Base-by-base conservation (phyloP, 2,113 vertebrate genomes). In the Erythrolamprus reginae region DNA sequence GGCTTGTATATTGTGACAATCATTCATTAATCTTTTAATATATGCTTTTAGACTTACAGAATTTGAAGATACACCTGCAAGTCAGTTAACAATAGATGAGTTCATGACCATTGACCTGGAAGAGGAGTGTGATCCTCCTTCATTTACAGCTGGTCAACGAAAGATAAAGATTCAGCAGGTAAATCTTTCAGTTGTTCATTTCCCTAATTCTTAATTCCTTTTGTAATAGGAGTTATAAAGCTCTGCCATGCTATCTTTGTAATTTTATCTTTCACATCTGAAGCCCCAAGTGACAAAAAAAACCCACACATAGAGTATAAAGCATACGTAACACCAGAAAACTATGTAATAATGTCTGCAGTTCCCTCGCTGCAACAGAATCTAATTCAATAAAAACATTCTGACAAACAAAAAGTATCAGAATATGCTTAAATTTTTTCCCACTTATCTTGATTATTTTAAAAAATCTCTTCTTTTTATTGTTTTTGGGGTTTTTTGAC, bases 31-130 rank as follows among this genome's bases (percentile, higher is more conserved):
- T 91, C 92, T 92, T 55, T 88, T 70, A 82, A 33, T 19, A 2
- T 82, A 6, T 88, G 24, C 50, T 91, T 50, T 86, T 89, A 99
- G 99, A 95, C 96, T 99, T 94, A 98, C 94, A 0, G 99, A 99
- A 93, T 99, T 99, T 91, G 98, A 99, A 94, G 98, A 99, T 93
- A 99, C 99, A 3, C 99, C 99, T 58, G 99, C 98, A 90, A 99
- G 99, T 91, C 97, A 99, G 94, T 97, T 99, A 95, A 99, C 99
- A 28, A 98, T 99, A 70, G 98, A 99, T 8, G 98, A 99, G 95
- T 99, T 99, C 94, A 99, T 99, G 98, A 99, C 93, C 94, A 95
- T 98, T 10, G 99, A 99, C 90, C 95, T 99, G 96, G 98, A 99
- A 88, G 96, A 97, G 77, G 99, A 99, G 93, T 99, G 99, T 0